Evolutionary conservation across 1,140 invertebrate genomes (phyloP).

Genomic region (Achroia grisella): DNA sequence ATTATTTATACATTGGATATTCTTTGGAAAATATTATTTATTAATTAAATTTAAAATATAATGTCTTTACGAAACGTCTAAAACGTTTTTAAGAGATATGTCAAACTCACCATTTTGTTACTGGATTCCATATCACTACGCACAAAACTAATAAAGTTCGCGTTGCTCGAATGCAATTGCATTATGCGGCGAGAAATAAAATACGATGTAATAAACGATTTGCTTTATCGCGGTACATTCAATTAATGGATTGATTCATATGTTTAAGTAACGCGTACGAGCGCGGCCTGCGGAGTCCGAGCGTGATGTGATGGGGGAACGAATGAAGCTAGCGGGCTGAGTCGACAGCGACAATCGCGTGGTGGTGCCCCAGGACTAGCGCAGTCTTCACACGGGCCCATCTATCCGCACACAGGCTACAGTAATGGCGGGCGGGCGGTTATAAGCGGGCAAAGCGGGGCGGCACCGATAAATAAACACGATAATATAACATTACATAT

Average conservation of each 20-base stretch:
- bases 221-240: constrained; percentile 54
- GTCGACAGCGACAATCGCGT: constrained; percentile 5
- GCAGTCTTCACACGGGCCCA: constrained; percentile 5
- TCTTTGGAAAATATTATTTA: too few species aligned
- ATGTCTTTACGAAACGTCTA: too few species aligned
- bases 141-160: constrained; percentile 53
- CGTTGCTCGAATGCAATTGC: constrained; percentile 61
- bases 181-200: constrained; percentile 58
- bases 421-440: constrained; percentile 42
- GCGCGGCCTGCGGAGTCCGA: constrained; percentile 30
- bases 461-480: constrained; percentile 49
- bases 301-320: constrained; percentile 24
- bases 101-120: constrained; percentile 33
- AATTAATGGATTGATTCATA: constrained; percentile 63
- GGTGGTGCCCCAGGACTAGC: neutral
- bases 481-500: constrained; percentile 60
- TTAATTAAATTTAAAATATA: constrained; percentile 7
- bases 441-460: constrained; percentile 43
- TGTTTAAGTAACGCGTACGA: constrained; percentile 29
- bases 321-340: constrained; percentile 7
- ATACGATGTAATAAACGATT: constrained; percentile 44
- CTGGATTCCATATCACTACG: constrained; percentile 41
- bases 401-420: constrained; percentile 15
- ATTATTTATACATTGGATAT: too few species aligned
- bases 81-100: constrained; percentile 3